Base-by-base conservation (phyloP, 2,888 invertebrate species). In the Drosophila macrospina region DNA sequence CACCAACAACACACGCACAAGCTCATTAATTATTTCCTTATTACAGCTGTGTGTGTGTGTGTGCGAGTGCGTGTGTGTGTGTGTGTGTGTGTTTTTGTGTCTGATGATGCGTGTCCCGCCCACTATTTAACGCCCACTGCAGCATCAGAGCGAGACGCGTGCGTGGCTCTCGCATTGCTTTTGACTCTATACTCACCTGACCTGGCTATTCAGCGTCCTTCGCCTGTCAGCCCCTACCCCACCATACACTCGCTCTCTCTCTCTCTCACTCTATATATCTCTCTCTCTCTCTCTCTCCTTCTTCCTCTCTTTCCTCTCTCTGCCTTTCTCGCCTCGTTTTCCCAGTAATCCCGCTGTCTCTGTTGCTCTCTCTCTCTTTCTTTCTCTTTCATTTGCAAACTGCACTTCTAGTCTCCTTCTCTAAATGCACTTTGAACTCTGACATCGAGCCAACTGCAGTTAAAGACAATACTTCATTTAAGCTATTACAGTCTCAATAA, bases 21-120 rank as follows among this genome's bases (percentile, higher is more conserved):
- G 50, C 73, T 66, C 64, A 79, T 80, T 83, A 82, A 83, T 72
- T 80, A 82, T 82, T 82, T 60, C 26, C 55, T 26, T 54, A 51
- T 55, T 32, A 41, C 11, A 16, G 24, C 28, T 16, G 15, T 45
- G 42, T n/a, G n/a, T 20, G 2, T 32, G 30, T 64, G 16, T 55
- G 37, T 16, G 20, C 50, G 32, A 37, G 28, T 42, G 24, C 30
- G 24, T 15, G 13, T 15, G 13, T 51, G 48, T 10, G 11, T 11
- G 36, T 8, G 7, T 42, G 13, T 54, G 8, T 41, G 39, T 45
- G 50, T 51, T 24, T 11, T 26, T 60, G 61, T 45, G 37, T 65
- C 39, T 41, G 13, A 44, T 32, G 39, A 37, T 45, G 44, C 24
- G 15, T 56, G 15, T 13, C 20, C 11, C 56, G 28, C 4, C 39